A percentile compares a stretch with the other conserved stretches of the same genome.
phyloP scores from a whole-genome alignment of 2,113 vertebrate species.

The Heptranchias perlo region DNA sequence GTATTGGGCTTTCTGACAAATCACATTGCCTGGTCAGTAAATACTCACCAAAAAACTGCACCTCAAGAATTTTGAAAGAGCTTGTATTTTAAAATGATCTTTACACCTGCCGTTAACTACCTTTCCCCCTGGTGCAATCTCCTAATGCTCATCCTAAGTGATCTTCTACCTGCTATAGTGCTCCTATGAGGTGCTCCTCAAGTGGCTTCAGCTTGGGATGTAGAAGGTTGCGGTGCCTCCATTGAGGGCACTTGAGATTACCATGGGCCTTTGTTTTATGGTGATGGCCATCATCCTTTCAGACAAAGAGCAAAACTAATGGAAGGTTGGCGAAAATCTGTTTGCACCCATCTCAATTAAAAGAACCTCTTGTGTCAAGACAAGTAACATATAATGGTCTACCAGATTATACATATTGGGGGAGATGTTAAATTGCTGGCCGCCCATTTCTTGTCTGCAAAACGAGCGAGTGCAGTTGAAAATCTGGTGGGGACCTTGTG shows the following conservation, averaged over 20 bases:
- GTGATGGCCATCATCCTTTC: background rate
- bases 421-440: background rate
- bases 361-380: background rate
- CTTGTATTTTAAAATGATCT: background rate
- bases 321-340: background rate
- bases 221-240: background rate
- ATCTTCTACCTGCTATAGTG: background rate
- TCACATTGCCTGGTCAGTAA: background rate
- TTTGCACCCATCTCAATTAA: background rate
- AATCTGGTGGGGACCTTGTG: background rate
- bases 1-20: background rate
- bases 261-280: background rate
- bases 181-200: background rate
- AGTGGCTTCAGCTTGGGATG: background rate
- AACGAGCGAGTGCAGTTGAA: background rate
- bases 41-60: background rate
- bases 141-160: background rate
- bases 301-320: background rate
- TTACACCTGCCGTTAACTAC: background rate
- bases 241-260: background rate
- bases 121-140: background rate
- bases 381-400: background rate
- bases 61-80: background rate
- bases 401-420: background rate
- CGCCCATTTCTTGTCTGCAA: background rate